Evolutionary conservation across 2,797 vertebrate genomes (phyloP).

Genomic region (Alfaro cultratus): DNA sequence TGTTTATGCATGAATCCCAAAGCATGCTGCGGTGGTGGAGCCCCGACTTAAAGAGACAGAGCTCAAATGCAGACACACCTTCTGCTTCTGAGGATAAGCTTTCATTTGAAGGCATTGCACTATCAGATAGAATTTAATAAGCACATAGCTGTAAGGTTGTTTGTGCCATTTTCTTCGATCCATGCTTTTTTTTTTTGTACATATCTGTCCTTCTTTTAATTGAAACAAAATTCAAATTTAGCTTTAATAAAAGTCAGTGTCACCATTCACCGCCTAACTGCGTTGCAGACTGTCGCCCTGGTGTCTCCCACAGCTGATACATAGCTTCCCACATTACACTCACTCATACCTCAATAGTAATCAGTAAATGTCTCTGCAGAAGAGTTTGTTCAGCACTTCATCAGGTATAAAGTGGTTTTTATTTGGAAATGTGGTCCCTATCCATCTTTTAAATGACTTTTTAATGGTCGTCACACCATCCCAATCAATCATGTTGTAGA

Average conservation of each 20-base stretch:
- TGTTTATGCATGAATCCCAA: slow-evolving; percentile 83
- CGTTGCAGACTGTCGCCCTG: slow-evolving; percentile 23
- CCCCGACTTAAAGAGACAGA: slow-evolving; percentile 80
- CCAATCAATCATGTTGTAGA: slow-evolving; percentile 83
- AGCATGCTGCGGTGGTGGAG: slow-evolving; percentile 75
- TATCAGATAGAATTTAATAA: slow-evolving; percentile 67
- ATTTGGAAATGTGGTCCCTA: slow-evolving; percentile 84
- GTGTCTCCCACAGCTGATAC: slow-evolving; percentile 48
- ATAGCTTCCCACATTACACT: slow-evolving; percentile 60
- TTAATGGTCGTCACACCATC: slow-evolving; percentile 85
- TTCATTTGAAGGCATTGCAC: slow-evolving; percentile 34
- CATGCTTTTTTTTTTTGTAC: background rate
- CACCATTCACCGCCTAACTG: slow-evolving; percentile 3
- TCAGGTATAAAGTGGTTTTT: slow-evolving; percentile 86
- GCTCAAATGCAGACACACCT: slow-evolving; percentile 70
- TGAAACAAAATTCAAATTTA: slow-evolving; percentile 19
- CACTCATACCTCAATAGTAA: slow-evolving; percentile 68
- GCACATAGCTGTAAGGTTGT: slow-evolving; percentile 22
- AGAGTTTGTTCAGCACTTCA: slow-evolving; percentile 85
- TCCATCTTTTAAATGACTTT: slow-evolving; percentile 89
- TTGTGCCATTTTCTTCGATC: slow-evolving; percentile 10
- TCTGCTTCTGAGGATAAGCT: slow-evolving; percentile 67
- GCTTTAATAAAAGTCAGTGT: slow-evolving; percentile 27
- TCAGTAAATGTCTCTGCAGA: slow-evolving; percentile 82
- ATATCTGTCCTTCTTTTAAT: slow-evolving; percentile 36